Conservation (phyloP, 2,113 vertebrate species). For the Caranx melampygus region DNA sequence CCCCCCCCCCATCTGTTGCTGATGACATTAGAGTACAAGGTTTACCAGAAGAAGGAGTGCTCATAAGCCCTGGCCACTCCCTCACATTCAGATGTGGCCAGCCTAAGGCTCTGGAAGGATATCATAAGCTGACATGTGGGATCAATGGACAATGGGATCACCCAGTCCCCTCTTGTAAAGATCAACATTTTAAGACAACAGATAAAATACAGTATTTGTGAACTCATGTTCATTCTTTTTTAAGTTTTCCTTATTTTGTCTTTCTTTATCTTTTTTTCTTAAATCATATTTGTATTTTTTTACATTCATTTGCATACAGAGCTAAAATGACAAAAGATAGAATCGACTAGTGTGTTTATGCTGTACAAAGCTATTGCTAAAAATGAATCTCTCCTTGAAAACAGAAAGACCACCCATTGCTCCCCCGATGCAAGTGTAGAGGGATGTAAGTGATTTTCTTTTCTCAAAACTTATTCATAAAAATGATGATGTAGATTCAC, state of each 20-base stretch:
- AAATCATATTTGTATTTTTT: too few relatives aligned
- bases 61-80: constrained; percentile 80
- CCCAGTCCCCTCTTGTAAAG: constrained; percentile 80
- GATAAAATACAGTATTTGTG: too few relatives aligned
- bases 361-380: neutral
- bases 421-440: constrained; percentile 46
- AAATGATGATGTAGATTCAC: too few relatives aligned
- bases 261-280: too few relatives aligned
- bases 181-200: neutral
- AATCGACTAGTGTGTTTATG: neutral
- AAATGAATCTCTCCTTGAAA: neutral
- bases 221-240: too few relatives aligned
- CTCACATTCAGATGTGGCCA: constrained; percentile 83
- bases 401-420: neutral
- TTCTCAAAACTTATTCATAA: too few relatives aligned
- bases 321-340: too few relatives aligned
- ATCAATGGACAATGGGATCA: constrained; percentile 83
- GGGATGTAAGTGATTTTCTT: constrained; percentile 68
- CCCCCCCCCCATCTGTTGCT: neutral
- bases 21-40: neutral
- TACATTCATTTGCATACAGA: too few relatives aligned
- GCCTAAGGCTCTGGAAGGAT: constrained; percentile 70
- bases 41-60: constrained; percentile 56
- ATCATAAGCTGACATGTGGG: constrained; percentile 80
- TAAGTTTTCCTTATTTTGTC: too few relatives aligned